These are phyloP conservation scores for Gobionotothen gibberifrons DNA, from an alignment of 2,797 vertebrate genomes.

Conservation along the genomic window DNA sequence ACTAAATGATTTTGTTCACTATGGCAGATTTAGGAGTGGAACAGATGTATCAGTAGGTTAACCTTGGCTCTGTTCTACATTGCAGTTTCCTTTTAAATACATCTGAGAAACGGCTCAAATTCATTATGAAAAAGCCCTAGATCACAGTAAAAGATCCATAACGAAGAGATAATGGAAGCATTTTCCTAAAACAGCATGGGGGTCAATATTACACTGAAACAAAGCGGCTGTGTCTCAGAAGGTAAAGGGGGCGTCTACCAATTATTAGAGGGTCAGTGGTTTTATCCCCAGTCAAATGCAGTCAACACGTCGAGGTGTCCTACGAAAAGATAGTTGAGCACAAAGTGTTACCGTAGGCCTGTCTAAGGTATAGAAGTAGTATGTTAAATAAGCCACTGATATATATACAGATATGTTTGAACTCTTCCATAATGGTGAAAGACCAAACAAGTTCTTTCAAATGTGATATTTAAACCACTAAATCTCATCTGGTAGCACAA, in stretches of 20 bases:
- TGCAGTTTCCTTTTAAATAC: conserved; percentile 13
- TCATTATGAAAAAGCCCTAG: neutral
- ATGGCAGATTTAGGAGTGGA: neutral
- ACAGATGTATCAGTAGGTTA: conserved; percentile 15
- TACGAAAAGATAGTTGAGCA: no score
- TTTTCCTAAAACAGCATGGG: no score
- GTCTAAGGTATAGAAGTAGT: no score
- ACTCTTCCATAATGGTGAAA: neutral
- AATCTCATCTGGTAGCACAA: neutral
- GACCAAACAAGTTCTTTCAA: neutral
- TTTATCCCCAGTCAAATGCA: no score
- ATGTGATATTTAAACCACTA: neutral
- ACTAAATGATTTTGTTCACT: neutral
- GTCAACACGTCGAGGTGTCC: no score
- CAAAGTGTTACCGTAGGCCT: no score
- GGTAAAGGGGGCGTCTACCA: no score
- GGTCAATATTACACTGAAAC: no score
- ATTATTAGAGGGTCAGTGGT: no score
- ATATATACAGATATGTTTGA: neutral
- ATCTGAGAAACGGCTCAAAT: neutral
- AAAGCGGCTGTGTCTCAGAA: no score
- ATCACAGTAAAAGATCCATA: neutral
- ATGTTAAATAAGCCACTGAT: neutral
- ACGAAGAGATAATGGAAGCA: neutral
- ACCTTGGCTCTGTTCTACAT: conserved; percentile 12